These are phyloP conservation scores for Hemitrygon akajei DNA, from an alignment of 2,797 vertebrate genomes.

Conservation along the genomic window DNA sequence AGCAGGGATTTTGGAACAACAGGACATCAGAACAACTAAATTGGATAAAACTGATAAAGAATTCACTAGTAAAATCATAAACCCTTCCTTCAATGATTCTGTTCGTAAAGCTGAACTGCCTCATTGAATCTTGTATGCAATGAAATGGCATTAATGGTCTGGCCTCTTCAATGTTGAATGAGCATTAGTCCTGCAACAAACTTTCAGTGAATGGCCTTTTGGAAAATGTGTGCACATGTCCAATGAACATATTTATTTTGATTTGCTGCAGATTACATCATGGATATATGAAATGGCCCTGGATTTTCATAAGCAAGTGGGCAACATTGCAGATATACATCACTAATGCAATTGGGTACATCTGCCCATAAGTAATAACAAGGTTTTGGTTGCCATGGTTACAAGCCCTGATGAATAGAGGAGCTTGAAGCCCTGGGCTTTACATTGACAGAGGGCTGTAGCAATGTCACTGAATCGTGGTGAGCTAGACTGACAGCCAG, in stretches of 20 bases:
- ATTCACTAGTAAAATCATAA: background rate
- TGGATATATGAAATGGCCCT: background rate
- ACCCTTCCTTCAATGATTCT: background rate
- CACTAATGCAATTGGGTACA: slow-evolving; percentile 21
- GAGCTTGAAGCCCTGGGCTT: background rate
- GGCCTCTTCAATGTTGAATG: background rate
- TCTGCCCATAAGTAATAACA: background rate
- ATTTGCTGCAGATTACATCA: background rate
- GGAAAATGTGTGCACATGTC: background rate
- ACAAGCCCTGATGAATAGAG: slow-evolving; percentile 1
- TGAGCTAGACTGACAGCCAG: background rate
- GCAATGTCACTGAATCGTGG: background rate
- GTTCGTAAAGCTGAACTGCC: background rate
- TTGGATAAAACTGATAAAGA: too few relatives aligned
- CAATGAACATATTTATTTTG: background rate
- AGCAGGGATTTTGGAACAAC: too few relatives aligned
- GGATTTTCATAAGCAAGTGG: background rate
- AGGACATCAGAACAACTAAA: too few relatives aligned
- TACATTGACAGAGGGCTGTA: background rate
- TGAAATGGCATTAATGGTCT: background rate
- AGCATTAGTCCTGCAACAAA: background rate
- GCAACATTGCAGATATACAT: background rate
- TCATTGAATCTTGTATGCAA: background rate
- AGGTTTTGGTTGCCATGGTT: background rate
- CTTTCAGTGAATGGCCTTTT: background rate